Base-by-base conservation (phyloP, 2,888 invertebrate genomes). In the Alsophila aescularia region DNA sequence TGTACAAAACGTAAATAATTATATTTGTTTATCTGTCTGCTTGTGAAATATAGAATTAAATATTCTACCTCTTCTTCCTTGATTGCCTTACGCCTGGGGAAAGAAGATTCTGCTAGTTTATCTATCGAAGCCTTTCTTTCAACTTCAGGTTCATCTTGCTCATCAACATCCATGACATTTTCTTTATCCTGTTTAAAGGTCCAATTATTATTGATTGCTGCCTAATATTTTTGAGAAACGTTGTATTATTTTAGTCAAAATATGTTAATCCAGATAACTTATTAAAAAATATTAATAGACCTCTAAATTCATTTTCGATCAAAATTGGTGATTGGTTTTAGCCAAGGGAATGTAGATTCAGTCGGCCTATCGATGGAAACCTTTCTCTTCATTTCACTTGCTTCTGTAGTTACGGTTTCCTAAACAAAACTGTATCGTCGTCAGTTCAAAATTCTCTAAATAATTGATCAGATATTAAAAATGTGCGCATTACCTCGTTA, bases 321-420 rank as follows among this genome's bases (percentile, higher is more conserved):
- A 18, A 18, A 4, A 27, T 27, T 32, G 14, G 65, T 69, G 61
- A 63, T 79, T 52, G 74, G 63, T 51, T 66, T 71, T 16, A 70
- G 70, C 70, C 56, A 47, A 34, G 62, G 21, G 21, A 24, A 24
- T 35, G 24, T 70, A 48, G 65, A 60, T 60, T 74, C 69, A 43
- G 44, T 52, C 9, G 72, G 69, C 49, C 52, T 69, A 42, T 72
- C 70, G 54, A 67, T 47, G 3, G 77, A 72, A 12, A 64, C 54
- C 61, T 73, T 75, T 52, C 64, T 68, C 62, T 75, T 73, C 8
- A 45, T 59, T 54, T 76, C 73, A 27, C 67, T 67, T 14, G 66
- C 70, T 53, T 72, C 66, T 18, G 62, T 62, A 9, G 52, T 62
- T 27, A 70, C 61, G 6, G 62, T 64, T 47, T 69, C 70, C 70